These are phyloP conservation scores for Eristalis intricaria DNA, from an alignment of 2,888 invertebrate genomes.

Conservation along the genomic window DNA sequence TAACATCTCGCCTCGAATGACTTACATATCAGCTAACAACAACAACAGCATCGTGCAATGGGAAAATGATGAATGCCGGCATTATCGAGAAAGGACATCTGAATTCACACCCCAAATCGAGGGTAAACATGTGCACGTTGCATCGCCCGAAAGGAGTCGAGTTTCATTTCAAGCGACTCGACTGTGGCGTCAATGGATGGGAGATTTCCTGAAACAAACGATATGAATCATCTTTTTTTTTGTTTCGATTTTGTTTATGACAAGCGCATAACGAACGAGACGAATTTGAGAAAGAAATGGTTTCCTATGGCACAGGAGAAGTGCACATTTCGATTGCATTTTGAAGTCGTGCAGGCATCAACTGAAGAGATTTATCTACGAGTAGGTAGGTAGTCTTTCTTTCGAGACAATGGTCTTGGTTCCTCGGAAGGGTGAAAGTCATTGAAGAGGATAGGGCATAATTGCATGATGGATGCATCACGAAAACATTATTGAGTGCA, in stretches of 20 bases:
- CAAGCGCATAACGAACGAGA: background rate
- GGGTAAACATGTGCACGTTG: constrained; percentile 26
- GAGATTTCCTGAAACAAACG: constrained; percentile 36
- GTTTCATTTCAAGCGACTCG: constrained; percentile 20
- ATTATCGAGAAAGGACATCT: constrained; percentile 27
- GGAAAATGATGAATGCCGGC: constrained; percentile 22
- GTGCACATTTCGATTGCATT: background rate
- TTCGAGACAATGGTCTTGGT: background rate
- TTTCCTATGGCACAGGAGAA: background rate
- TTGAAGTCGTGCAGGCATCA: background rate
- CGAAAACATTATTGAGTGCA: background rate
- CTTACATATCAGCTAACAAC: background rate
- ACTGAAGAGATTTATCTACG: background rate
- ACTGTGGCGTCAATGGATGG: background rate
- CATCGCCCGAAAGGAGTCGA: constrained; percentile 20
- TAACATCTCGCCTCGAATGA: background rate
- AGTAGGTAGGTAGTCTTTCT: background rate
- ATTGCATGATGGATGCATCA: background rate
- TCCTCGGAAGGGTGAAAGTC: background rate
- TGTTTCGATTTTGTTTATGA: background rate
- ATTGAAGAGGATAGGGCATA: background rate
- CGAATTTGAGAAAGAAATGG: background rate
- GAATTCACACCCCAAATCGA: constrained; percentile 32
- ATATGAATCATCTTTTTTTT: constrained; percentile 39
- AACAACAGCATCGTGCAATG: background rate